A percentile compares a stretch with the other conserved stretches of the same genome.
phyloP scores from a whole-genome alignment of 2,888 invertebrate species.

The Parasteatoda lunata region DNA sequence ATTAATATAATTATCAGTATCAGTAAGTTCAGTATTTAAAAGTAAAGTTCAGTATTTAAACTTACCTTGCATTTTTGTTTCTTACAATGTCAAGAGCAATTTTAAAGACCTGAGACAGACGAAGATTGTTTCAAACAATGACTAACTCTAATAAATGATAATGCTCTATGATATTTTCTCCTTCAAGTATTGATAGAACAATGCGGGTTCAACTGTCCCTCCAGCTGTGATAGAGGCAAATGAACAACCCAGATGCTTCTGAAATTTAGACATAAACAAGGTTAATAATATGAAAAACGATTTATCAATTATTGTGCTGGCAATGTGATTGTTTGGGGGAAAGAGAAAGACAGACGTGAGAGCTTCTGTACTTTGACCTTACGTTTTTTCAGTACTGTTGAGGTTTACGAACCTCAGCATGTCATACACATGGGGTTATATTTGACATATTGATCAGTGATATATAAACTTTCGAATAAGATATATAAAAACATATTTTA shows the following conservation, averaged over 20 bases:
- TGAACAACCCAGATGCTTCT: constrained; percentile 58
- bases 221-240: constrained; percentile 8
- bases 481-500: no score
- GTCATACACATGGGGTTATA: no score
- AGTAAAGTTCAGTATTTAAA: not conserved
- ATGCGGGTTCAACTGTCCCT: constrained; percentile 33
- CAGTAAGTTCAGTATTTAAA: not conserved
- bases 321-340: not conserved
- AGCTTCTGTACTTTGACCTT: no score
- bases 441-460: no score
- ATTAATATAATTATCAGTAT: no score
- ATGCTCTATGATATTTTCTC: not conserved
- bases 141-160: constrained; percentile 24
- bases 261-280: constrained; percentile 51
- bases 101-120: not conserved
- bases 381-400: no score
- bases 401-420: no score
- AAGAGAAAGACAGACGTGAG: not conserved
- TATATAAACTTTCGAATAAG: no score
- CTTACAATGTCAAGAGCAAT: not conserved
- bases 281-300: constrained; percentile 47
- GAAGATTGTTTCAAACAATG: not conserved
- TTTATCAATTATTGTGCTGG: constrained; percentile 47
- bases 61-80: constrained; percentile 43
- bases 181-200: constrained; percentile 24